These are phyloP conservation scores for Delphinapterus leucas DNA, from an alignment of 2,113 vertebrate species.

Conservation along the genomic window DNA sequence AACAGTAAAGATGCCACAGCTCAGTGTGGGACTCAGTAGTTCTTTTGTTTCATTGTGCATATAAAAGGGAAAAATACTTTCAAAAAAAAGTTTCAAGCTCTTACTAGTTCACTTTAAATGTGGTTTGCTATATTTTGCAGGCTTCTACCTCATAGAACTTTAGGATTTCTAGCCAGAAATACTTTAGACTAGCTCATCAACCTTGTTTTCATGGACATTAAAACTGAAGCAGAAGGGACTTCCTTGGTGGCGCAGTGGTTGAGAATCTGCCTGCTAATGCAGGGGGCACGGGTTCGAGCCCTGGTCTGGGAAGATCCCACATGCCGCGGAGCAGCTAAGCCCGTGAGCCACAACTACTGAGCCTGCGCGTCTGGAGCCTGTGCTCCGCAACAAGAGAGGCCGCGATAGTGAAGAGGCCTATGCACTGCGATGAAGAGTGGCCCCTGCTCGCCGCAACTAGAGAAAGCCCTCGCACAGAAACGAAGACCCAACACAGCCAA, in stretches of 20 bases:
- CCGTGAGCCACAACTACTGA: too few species aligned
- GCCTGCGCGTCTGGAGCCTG: too few species aligned
- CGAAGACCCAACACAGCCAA: too few species aligned
- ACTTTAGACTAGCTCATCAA: neutral
- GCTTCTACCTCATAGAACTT: neutral
- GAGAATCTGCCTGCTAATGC: too few species aligned
- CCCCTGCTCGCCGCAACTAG: too few species aligned
- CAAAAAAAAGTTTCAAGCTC: neutral
- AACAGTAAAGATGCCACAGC: neutral
- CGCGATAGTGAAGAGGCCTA: rapidly evolving
- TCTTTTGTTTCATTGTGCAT: neutral
- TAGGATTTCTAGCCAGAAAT: neutral
- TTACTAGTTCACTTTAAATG: neutral
- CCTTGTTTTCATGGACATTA: neutral
- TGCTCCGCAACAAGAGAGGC: too few species aligned
- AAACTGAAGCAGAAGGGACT: neutral
- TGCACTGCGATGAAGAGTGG: too few species aligned
- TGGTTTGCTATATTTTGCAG: neutral
- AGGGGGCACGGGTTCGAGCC: too few species aligned
- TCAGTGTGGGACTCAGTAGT: neutral
- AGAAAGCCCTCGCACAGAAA: too few species aligned
- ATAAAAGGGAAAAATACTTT: neutral
- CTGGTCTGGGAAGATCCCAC: too few species aligned
- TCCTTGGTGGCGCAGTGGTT: too few species aligned
- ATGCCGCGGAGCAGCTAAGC: too few species aligned